Evolutionary conservation across 2,113 vertebrate species (phyloP).

Genomic region (Neogale vison): DNA sequence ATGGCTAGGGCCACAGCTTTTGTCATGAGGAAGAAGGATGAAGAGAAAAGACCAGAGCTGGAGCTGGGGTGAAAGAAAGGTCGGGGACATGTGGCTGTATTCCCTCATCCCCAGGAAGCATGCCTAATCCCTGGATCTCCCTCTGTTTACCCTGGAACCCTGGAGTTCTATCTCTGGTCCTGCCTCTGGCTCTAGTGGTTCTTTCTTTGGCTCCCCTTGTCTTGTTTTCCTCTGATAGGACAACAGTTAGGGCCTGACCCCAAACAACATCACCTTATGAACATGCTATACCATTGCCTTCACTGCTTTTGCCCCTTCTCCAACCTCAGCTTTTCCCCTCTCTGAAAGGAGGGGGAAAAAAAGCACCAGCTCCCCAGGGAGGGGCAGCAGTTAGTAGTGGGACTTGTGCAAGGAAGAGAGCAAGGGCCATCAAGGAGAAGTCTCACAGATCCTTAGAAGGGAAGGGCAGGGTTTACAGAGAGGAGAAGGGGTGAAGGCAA

Average conservation of each 20-base stretch:
- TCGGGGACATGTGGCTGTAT: slow-evolving; percentile 68
- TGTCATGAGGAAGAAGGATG: slow-evolving; percentile 31
- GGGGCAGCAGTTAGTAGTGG: slow-evolving; percentile 69
- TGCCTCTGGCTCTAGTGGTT: slow-evolving; percentile 66
- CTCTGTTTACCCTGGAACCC: slow-evolving; percentile 47
- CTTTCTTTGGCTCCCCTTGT: slow-evolving; percentile 77
- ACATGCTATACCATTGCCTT: slow-evolving; percentile 16
- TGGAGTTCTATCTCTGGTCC: slow-evolving; percentile 44
- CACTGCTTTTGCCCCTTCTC: slow-evolving; percentile 51
- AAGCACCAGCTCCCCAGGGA: slow-evolving; percentile 76
- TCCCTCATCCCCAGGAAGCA: slow-evolving; percentile 75
- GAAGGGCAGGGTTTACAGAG: slow-evolving; percentile 35
- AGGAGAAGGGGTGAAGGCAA: slow-evolving; percentile 50
- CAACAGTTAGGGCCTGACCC: slow-evolving; percentile 47
- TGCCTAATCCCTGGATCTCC: slow-evolving; percentile 66
- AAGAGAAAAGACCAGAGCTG: slow-evolving; percentile 74
- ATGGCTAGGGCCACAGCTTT: slow-evolving; percentile 76
- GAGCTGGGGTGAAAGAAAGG: slow-evolving; percentile 73
- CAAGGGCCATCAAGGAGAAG: slow-evolving; percentile 52
- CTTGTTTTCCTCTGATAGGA: slow-evolving; percentile 19
- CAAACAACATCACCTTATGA: slow-evolving; percentile 38
- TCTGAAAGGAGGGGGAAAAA: neutral
- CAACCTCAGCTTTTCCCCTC: neutral
- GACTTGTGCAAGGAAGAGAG: slow-evolving; percentile 4
- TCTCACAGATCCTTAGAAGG: slow-evolving; percentile 59